Conservation (phyloP, 2,113 vertebrate species). For the Crocuta crocuta region DNA sequence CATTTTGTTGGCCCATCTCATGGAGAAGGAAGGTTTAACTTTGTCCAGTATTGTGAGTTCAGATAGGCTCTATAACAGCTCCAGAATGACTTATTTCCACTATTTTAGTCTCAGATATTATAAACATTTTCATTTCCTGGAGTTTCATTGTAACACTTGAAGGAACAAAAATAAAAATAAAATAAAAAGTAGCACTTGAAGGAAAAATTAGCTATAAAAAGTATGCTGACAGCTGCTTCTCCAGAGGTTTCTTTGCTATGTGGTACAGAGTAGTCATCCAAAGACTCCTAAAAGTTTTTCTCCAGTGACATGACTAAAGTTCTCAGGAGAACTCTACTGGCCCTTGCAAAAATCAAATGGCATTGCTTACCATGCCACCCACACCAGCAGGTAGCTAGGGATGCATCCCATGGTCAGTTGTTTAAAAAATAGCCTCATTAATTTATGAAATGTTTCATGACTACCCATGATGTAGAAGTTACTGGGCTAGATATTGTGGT, state of each 20-base stretch:
- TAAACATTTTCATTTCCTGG: not conserved
- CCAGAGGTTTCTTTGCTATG: not conserved
- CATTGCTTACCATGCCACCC: not conserved
- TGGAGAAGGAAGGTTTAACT: not conserved
- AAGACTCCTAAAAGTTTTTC: not conserved
- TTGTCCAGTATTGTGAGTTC: not conserved
- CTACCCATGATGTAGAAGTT: not conserved
- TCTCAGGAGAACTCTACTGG: not conserved
- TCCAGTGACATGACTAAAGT: not conserved
- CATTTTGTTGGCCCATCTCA: not conserved
- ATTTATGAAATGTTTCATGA: not conserved
- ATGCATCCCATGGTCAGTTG: not conserved
- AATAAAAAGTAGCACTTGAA: not conserved
- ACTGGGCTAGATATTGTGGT: not conserved
- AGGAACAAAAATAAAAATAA: not conserved
- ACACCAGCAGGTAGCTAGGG: not conserved
- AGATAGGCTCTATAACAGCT: not conserved
- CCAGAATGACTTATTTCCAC: not conserved
- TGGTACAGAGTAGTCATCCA: not conserved
- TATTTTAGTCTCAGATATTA: not conserved
- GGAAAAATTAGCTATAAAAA: not conserved
- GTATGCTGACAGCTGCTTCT: not conserved
- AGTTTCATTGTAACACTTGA: not conserved
- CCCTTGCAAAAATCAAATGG: not conserved
- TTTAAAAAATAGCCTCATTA: not conserved